Evolutionary conservation across 2,113 vertebrate species (phyloP).

Genomic region (Pelodiscus sinensis): DNA sequence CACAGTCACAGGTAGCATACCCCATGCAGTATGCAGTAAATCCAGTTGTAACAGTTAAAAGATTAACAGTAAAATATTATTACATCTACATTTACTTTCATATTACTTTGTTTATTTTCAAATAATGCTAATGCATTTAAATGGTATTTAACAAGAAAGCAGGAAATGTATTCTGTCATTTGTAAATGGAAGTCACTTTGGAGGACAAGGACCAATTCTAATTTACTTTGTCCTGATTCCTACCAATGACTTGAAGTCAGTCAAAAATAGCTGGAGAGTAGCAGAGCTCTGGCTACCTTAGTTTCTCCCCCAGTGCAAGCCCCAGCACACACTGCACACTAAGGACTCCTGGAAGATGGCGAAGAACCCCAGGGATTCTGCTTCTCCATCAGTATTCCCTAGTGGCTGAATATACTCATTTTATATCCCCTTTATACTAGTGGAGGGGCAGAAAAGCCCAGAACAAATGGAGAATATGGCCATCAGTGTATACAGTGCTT

Average conservation of each 20-base stretch:
- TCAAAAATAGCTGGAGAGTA: background rate
- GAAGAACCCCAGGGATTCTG: background rate
- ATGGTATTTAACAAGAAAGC: background rate
- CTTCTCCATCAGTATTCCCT: no score
- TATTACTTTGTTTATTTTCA: background rate
- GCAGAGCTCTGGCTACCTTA: background rate
- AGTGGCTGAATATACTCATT: rapidly evolving
- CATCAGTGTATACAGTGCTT: background rate
- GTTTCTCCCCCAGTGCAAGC: background rate
- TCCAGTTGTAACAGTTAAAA: background rate
- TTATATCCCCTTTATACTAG: background rate
- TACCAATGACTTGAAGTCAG: background rate
- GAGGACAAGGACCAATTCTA: background rate
- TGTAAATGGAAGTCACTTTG: background rate
- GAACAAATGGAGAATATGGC: background rate
- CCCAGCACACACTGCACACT: background rate
- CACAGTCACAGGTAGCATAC: background rate
- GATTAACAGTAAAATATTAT: background rate
- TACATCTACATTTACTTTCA: background rate
- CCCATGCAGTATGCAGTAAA: background rate
- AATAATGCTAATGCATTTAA: background rate
- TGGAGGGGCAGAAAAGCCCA: rapidly evolving
- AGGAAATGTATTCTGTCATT: background rate
- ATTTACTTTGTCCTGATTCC: background rate
- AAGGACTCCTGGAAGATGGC: background rate